A percentile compares a stretch with the other conserved stretches of the same genome.
Evolutionary conservation across 2,797 vertebrate genomes (phyloP).

Genomic region (Eospalax fontanierii): DNA sequence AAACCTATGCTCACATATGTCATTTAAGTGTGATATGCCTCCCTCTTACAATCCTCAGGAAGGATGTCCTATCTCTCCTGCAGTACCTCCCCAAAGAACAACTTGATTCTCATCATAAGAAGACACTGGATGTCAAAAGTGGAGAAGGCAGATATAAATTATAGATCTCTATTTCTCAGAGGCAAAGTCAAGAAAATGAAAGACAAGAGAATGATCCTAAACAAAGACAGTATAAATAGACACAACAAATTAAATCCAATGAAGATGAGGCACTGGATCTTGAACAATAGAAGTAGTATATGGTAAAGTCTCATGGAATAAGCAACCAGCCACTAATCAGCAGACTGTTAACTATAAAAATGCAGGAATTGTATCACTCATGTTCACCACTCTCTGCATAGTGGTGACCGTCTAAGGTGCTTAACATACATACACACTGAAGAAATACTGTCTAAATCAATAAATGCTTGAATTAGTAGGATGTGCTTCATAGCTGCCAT

Average conservation of each 20-base stretch:
- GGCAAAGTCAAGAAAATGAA: constrained; percentile 25
- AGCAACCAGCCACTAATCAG: neutral
- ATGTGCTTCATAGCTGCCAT: neutral
- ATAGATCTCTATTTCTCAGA: neutral
- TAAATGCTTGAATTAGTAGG: neutral
- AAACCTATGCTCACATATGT: neutral
- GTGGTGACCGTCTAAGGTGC: neutral
- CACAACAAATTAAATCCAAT: neutral
- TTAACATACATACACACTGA: neutral
- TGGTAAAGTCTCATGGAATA: neutral
- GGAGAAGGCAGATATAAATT: neutral
- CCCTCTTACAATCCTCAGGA: neutral
- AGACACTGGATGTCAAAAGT: neutral
- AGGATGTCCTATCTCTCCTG: neutral
- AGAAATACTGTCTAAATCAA: neutral
- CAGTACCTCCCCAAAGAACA: neutral
- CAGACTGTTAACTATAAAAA: neutral
- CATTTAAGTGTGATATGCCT: neutral
- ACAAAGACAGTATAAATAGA: constrained; percentile 18
- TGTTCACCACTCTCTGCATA: neutral
- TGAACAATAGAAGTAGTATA: neutral
- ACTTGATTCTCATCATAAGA: neutral
- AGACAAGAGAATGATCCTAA: neutral
- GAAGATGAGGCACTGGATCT: neutral
- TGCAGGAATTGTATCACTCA: neutral